These are phyloP conservation scores for Amphiprion percula DNA, from an alignment of 2,113 vertebrate species.

Conservation along the genomic window DNA sequence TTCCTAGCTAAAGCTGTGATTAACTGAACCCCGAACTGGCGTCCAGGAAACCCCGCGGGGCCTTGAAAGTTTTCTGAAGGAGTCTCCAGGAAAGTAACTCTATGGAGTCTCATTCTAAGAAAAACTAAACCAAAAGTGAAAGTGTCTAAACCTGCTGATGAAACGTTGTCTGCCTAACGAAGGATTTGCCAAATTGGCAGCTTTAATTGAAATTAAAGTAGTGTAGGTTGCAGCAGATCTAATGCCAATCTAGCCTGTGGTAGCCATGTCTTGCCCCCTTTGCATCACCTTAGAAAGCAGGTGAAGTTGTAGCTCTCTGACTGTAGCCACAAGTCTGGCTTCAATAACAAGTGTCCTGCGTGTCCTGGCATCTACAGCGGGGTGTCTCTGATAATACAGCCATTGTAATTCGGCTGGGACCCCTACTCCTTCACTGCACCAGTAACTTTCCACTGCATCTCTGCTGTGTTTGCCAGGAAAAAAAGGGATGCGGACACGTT, in stretches of 20 bases:
- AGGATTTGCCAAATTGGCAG: background rate
- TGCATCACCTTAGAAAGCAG: background rate
- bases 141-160: background rate
- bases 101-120: background rate
- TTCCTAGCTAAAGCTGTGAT: slow-evolving; percentile 61
- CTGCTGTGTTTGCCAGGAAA: slow-evolving; percentile 21
- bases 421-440: slow-evolving; percentile 54
- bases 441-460: slow-evolving; percentile 71
- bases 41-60: slow-evolving; percentile 34
- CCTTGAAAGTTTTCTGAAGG: slow-evolving; percentile 17
- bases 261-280: background rate
- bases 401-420: slow-evolving; percentile 48
- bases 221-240: background rate
- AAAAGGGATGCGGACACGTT: slow-evolving; percentile 16
- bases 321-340: slow-evolving; percentile 6
- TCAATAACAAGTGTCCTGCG: slow-evolving; percentile 35
- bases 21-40: slow-evolving; percentile 1
- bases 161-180: background rate
- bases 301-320: background rate
- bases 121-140: background rate
- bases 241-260: background rate
- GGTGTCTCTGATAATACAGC: slow-evolving; percentile 47
- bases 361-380: slow-evolving; percentile 20
- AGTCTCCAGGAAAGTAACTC: background rate
- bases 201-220: background rate